phyloP scores from a whole-genome alignment of 2,113 vertebrate genomes.

The Gallinago jamesoni region DNA sequence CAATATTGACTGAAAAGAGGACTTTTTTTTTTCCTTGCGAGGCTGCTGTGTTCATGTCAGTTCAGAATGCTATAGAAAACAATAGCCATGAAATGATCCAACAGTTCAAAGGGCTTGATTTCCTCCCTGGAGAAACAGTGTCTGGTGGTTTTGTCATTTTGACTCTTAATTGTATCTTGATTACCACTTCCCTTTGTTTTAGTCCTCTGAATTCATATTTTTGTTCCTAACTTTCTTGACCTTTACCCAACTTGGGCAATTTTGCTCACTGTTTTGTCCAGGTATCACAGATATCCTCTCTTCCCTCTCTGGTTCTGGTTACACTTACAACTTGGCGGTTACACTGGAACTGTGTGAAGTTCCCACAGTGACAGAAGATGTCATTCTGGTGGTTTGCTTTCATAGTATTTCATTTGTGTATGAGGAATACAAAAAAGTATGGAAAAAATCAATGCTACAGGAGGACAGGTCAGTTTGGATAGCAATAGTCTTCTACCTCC shows the following conservation, averaged over 20 bases:
- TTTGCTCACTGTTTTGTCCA: neutral
- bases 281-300: neutral
- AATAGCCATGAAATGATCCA: neutral
- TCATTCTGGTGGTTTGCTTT: neutral
- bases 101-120: neutral
- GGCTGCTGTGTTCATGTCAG: neutral
- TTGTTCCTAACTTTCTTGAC: neutral
- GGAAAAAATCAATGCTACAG: neutral
- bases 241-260: neutral
- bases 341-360: neutral
- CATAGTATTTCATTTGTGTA: neutral
- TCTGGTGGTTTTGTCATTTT: neutral
- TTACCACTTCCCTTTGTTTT: neutral
- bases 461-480: neutral
- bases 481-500: neutral
- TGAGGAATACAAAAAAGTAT: neutral
- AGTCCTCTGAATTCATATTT: neutral
- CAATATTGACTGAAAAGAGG: neutral
- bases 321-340: neutral
- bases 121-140: neutral
- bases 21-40: neutral
- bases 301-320: neutral
- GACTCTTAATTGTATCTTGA: neutral
- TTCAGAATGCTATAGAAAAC: neutral
- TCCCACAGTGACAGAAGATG: neutral